Conservation (phyloP, 2,797 vertebrate genomes). For the Oryzias sinensis region DNA sequence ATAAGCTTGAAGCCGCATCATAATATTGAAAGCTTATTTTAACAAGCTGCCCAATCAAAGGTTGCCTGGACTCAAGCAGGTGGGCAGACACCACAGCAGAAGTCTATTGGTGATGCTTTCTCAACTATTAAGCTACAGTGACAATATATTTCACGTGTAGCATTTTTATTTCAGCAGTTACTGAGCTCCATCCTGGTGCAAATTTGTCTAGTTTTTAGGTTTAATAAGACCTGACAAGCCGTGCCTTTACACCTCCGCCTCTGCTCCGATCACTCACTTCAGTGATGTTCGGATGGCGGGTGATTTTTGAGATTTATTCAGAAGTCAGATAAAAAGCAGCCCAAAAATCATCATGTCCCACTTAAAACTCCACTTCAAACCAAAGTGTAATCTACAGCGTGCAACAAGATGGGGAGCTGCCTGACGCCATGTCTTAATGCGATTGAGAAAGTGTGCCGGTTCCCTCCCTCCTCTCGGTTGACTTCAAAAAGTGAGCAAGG, state of each 20-base stretch:
- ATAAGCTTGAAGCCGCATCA: slow-evolving; percentile 28
- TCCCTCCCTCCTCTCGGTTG: slow-evolving; percentile 71
- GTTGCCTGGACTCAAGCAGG: slow-evolving; percentile 24
- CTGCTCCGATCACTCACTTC: slow-evolving; percentile 37
- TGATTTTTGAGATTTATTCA: slow-evolving; percentile 5
- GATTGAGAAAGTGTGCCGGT: slow-evolving; percentile 74
- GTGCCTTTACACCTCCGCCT: slow-evolving; percentile 31
- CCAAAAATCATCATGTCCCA: slow-evolving; percentile 62
- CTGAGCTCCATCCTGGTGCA: not conserved
- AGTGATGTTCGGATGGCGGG: too few relatives aligned
- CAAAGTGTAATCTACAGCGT: slow-evolving; percentile 67
- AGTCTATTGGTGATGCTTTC: slow-evolving; percentile 22
- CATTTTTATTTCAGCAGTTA: not conserved
- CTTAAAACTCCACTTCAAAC: slow-evolving; percentile 72
- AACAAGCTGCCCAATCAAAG: slow-evolving; percentile 26
- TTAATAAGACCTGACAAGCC: slow-evolving; percentile 16
- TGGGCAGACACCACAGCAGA: slow-evolving; percentile 9
- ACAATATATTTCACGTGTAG: not conserved
- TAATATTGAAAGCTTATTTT: slow-evolving; percentile 13
- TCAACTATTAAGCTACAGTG: not conserved
- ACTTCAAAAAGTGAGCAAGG: slow-evolving; percentile 73
- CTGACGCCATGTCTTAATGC: slow-evolving; percentile 74
- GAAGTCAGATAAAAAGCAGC: slow-evolving; percentile 23
- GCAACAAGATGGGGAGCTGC: slow-evolving; percentile 69
- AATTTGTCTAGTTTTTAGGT: slow-evolving; percentile 13